Evolutionary conservation across 2,888 invertebrate species (phyloP).

Genomic region (Metallyticus violacea): DNA sequence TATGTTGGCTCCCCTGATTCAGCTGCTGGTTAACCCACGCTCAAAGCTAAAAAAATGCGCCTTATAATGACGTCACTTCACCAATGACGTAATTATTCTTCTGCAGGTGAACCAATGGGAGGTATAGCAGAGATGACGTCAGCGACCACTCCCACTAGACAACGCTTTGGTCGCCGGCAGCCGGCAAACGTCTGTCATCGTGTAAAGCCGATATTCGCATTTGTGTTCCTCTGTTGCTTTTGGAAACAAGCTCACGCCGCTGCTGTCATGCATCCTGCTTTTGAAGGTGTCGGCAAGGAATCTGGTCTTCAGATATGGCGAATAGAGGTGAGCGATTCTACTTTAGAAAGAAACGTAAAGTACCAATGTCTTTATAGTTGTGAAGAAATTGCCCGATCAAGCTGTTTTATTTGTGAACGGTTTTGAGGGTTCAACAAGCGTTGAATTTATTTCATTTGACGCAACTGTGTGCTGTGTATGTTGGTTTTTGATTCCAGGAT

Average conservation of each 20-base stretch:
- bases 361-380: too few relatives aligned
- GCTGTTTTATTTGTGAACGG: too few relatives aligned
- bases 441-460: too few relatives aligned
- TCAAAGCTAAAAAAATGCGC: neutral
- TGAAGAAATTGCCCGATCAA: too few relatives aligned
- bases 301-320: conserved; percentile 77
- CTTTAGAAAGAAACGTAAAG: too few relatives aligned
- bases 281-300: conserved; percentile 64
- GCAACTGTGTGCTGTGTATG: too few relatives aligned
- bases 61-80: neutral
- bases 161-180: neutral
- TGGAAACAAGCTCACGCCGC: neutral
- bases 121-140: neutral
- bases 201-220: neutral
- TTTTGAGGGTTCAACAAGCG: too few relatives aligned
- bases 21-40: too few relatives aligned
- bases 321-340: conserved; percentile 63
- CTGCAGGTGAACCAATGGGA: neutral
- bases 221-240: neutral
- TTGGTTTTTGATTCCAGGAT: too few relatives aligned
- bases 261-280: conserved; percentile 52
- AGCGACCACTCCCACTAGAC: neutral
- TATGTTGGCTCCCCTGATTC: neutral
- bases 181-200: neutral
- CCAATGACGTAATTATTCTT: neutral